Base-by-base conservation (phyloP, 2,888 invertebrate species). In the Drosophila acutilabella region DNA sequence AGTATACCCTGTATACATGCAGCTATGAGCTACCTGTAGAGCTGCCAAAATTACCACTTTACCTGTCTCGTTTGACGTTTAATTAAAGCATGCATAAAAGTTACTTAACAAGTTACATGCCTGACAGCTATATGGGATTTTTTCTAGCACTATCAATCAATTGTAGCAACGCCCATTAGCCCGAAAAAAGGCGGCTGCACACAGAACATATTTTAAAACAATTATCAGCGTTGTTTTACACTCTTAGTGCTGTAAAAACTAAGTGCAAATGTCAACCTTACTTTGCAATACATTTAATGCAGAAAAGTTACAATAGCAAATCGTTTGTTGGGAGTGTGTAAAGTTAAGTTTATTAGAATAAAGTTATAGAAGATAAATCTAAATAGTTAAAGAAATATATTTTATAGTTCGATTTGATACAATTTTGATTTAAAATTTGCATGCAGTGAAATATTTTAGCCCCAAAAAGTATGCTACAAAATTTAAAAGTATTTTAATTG, bases 161-260 rank as follows among this genome's bases (percentile, higher is more conserved):
- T 56, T 51, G 16, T 23, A 13, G 23, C 13, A 13, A 6, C 13
- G 20, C 26, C 16, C 30, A 30, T 10, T 10, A 38, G 18, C 4
- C 13, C 13, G 36, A 36, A 13, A 36, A 36, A 36, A 26, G 6
- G 26, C 26, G n/a, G 18, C 6, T 10, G 16, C 16, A 36, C 33
- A 14, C 10, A 0, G 0, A 4, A 0, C 11, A 42, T 44, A 61
- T 61, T 48, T 44, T 61, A 67, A 30, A 57, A 53, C 74, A 72
- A 72, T 67, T 74, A 72, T 48, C 38, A 13, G 41, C 44, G 74
- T 61, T 74, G 48, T 11, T 61, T 23, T 13, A 56, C 36, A 36
- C 45, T 58, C 50, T 41, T 30, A 16, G 42, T 57, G 42, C 13
- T 52, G 26, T 36, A 42, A 45, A 45, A 72, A 58, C 53, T 48